Base-by-base conservation (phyloP, 2,113 vertebrate genomes). In the Calidris pugnax region DNA sequence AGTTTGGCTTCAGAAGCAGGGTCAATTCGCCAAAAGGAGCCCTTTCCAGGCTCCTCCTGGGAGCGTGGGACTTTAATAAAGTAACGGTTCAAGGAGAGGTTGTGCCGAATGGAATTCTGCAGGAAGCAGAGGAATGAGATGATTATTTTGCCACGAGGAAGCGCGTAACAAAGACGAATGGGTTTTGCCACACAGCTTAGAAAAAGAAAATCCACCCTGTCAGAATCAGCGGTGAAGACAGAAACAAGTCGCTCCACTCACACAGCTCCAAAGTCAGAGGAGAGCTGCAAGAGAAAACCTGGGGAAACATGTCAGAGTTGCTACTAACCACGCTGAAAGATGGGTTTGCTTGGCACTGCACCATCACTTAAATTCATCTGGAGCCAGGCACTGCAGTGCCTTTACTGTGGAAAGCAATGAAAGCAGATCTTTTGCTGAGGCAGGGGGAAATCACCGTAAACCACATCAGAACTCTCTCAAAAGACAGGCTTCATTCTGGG, bases 91-190 rank as follows among this genome's bases (percentile, higher is more conserved):
- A 99, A 98, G 62, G 99, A 99, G 82, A 99, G 98, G 98, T 99
- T 99, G 98, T 99, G 99, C 71, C 99, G 98, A 97, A 99, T 99
- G n/a, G 99, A 99, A 97, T 99, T 99, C 99, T 99, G 98, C 45
- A 67, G 93, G 94, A 85, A 85, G 81, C 57, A 94, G 81, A 97
- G 82, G 79, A 14, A 92, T 7, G n/a, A 80, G 60, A 23, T 35
- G 23, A 71, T 96, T 92, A 96, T 43, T 72, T 75, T 62, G 14
- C 32, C 19, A 32, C 2, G 32, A 39, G 74, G 50, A 94, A 87
- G 30, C 8, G 21, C 4, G 5, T 12, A 95, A 87, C 79, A 88
- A 91, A 90, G 85, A 75, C 2, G 0, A 86, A 86, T 15, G 43
- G 64, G 37, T 11, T 89, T 91, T 7, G 7, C 26, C 48, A 68